Evolutionary conservation across 1,140 invertebrate species (phyloP).

Genomic region (Orussus abietinus): DNA sequence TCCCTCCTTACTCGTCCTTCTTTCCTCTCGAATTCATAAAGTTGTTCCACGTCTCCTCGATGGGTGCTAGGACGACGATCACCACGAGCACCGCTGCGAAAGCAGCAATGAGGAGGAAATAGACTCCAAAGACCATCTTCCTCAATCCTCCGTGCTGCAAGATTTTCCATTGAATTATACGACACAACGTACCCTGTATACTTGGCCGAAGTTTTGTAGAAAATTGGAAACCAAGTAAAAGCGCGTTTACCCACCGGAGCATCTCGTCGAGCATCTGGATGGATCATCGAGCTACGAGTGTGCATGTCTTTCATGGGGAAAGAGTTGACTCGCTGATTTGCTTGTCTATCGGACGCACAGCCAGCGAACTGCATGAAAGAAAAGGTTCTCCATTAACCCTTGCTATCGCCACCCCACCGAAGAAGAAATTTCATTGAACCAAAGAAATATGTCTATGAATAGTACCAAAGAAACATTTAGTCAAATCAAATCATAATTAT

Average conservation of each 20-base stretch:
- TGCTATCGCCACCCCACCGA: background rate
- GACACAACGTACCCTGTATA: constrained; percentile 18
- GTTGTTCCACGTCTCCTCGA: constrained; percentile 55
- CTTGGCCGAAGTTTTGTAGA: background rate
- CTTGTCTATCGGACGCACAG: constrained; percentile 68
- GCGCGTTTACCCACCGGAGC: constrained; percentile 71
- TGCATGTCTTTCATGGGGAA: constrained; percentile 82
- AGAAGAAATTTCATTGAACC: too few relatives aligned
- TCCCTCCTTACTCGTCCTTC: too few relatives aligned
- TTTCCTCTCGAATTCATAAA: too few relatives aligned
- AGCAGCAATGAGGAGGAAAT: constrained; percentile 63
- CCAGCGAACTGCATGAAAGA: constrained; percentile 64
- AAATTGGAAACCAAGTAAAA: constrained; percentile 9
- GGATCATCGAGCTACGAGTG: constrained; percentile 55
- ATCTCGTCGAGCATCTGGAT: constrained; percentile 66
- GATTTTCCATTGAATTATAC: too few relatives aligned
- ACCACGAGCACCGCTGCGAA: constrained; percentile 67
- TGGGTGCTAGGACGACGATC: constrained; percentile 71
- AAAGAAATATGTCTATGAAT: too few relatives aligned
- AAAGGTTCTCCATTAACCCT: constrained; percentile 10
- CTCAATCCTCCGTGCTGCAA: constrained; percentile 71
- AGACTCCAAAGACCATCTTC: constrained; percentile 70
- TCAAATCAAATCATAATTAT: too few relatives aligned
- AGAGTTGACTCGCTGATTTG: constrained; percentile 67
- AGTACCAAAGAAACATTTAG: too few relatives aligned